Percentiles rank a stretch among this genome's conserved stretches.
Conservation (phyloP, 2,888 invertebrate genomes). For the Drosophila peninsularis region DNA sequence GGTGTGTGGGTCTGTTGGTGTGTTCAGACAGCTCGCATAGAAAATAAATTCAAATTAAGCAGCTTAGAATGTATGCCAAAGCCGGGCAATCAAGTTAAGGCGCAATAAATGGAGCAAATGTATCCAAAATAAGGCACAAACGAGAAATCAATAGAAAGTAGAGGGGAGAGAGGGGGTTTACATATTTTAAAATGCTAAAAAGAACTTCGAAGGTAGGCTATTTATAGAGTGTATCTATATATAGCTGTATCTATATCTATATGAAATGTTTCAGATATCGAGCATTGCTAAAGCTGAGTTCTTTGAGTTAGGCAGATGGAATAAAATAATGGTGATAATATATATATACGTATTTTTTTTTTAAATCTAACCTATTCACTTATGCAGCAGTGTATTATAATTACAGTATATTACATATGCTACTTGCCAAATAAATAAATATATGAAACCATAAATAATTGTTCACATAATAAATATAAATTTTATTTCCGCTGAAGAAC, state of each 20-base stretch:
- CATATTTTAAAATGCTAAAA: not conserved
- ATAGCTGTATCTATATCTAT: not conserved
- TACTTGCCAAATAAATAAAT: not conserved
- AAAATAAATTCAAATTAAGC: slow-evolving; percentile 43
- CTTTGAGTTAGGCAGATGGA: too few species aligned
- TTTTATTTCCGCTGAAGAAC: not conserved
- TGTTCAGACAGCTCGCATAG: slow-evolving; percentile 24
- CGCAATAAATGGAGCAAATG: slow-evolving; percentile 26
- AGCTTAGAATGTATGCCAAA: slow-evolving; percentile 39
- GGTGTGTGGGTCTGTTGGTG: slow-evolving; percentile 8
- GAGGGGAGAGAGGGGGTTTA: not conserved
- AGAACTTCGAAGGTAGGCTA: not conserved
- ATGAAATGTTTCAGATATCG: too few species aligned
- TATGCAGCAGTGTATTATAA: too few species aligned
- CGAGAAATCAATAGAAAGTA: slow-evolving; percentile 20
- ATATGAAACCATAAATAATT: not conserved
- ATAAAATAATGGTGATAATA: too few species aligned
- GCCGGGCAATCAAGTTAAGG: slow-evolving; percentile 26
- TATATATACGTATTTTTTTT: too few species aligned
- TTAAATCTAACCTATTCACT: too few species aligned
- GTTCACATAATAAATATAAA: not conserved
- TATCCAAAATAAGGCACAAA: slow-evolving; percentile 5
- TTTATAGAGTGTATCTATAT: not conserved
- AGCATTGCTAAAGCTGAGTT: too few species aligned
- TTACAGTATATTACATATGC: too few species aligned